phyloP scores from a whole-genome alignment of 2,113 vertebrate species.

The Gallinago undulata region DNA sequence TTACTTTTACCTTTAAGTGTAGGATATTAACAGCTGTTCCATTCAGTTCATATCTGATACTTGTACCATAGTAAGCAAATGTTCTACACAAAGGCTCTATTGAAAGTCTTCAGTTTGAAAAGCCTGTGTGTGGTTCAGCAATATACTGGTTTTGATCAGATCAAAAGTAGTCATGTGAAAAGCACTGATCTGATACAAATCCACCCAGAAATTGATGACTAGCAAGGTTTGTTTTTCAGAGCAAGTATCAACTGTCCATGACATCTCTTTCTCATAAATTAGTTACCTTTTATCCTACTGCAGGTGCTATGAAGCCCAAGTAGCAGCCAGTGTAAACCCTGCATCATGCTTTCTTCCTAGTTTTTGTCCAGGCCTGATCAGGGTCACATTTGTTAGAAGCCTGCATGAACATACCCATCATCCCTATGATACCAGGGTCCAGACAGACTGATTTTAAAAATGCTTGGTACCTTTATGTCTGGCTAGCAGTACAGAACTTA shows the following conservation, averaged over 20 bases:
- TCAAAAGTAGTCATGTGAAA: neutral
- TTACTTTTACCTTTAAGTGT: neutral
- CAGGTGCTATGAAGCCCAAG: neutral
- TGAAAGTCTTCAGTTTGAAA: neutral
- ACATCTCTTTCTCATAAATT: neutral
- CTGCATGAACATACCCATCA: neutral
- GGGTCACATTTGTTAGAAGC: neutral
- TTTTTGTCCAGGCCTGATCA: neutral
- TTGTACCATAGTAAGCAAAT: neutral
- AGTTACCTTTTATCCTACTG: neutral
- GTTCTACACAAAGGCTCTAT: neutral
- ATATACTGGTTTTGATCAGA: neutral
- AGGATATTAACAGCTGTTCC: neutral
- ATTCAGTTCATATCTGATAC: neutral
- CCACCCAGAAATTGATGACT: neutral
- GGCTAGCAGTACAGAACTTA: neutral
- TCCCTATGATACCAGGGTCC: neutral
- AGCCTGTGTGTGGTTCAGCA: neutral
- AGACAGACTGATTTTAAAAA: neutral
- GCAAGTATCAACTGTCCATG: neutral
- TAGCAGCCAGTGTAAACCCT: neutral
- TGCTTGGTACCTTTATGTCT: neutral
- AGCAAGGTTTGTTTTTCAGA: neutral
- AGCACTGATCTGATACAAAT: neutral
- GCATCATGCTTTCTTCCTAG: neutral